Conservation (phyloP, 2,113 vertebrate genomes). For the Thryonomys swinderianus region DNA sequence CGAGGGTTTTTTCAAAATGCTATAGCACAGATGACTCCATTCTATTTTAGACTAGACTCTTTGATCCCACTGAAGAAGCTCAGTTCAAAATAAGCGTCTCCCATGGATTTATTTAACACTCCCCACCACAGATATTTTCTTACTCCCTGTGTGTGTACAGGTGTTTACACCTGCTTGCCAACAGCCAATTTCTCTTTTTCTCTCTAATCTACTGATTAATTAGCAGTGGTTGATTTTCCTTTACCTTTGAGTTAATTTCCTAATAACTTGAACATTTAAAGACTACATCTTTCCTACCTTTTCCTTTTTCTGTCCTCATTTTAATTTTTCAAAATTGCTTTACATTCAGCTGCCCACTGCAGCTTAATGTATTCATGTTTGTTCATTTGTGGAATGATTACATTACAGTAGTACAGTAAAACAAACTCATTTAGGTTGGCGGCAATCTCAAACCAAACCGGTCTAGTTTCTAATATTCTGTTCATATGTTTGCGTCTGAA, state of each 20-base stretch:
- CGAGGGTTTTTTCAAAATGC: neutral
- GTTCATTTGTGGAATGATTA: neutral
- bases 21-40: neutral
- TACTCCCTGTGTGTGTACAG: no score
- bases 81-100: neutral
- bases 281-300: neutral
- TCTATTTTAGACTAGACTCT: neutral
- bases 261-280: neutral
- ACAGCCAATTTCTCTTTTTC: neutral
- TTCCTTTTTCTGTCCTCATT: neutral
- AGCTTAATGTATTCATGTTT: no score
- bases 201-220: neutral
- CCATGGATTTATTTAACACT: neutral
- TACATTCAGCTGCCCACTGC: neutral
- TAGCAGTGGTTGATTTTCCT: neutral
- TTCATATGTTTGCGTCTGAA: neutral
- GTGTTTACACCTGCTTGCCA: fast-evolving
- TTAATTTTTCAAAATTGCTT: neutral
- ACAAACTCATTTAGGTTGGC: neutral
- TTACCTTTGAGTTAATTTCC: neutral
- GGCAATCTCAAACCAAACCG: neutral
- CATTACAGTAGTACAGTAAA: neutral
- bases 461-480: neutral
- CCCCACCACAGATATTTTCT: neutral
- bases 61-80: no score